phyloP scores from a whole-genome alignment of 2,888 invertebrate genomes.

The Gibbula magus region DNA sequence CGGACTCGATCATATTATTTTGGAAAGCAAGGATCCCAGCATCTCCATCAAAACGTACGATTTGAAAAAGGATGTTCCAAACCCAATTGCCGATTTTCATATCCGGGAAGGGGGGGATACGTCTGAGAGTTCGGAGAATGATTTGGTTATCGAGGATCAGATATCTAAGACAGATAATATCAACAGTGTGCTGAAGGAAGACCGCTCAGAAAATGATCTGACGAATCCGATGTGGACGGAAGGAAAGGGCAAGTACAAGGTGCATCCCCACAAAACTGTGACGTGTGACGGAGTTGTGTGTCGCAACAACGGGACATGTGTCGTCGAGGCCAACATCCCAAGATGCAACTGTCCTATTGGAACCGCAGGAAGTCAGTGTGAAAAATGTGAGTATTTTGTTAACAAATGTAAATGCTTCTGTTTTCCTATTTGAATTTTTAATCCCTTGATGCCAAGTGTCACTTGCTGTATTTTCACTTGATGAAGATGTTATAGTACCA shows the following conservation, averaged over 20 bases:
- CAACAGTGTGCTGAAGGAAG: not conserved
- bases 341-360: conserved; percentile 91
- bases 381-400: conserved; percentile 78
- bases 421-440: too few species aligned
- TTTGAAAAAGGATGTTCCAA: conserved; percentile 12
- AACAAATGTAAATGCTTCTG: too few species aligned
- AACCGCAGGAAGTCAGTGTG: conserved; percentile 91
- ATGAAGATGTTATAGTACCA: too few species aligned
- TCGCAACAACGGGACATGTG: conserved; percentile 64
- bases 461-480: too few species aligned
- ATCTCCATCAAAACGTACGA: conserved; percentile 25
- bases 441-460: too few species aligned
- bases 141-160: too few species aligned
- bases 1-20: not conserved
- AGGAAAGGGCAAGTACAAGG: not conserved
- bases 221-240: not conserved
- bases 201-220: not conserved
- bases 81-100: conserved; percentile 10
- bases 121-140: not conserved
- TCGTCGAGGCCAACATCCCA: conserved; percentile 56
- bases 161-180: too few species aligned
- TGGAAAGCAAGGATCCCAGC: not conserved
- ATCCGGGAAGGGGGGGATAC: conserved; percentile 8
- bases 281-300: conserved; percentile 57
- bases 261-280: not conserved